These are phyloP conservation scores for Liopterus haemorrhoidalis DNA, from an alignment of 2,888 invertebrate genomes.

Conservation along the genomic window DNA sequence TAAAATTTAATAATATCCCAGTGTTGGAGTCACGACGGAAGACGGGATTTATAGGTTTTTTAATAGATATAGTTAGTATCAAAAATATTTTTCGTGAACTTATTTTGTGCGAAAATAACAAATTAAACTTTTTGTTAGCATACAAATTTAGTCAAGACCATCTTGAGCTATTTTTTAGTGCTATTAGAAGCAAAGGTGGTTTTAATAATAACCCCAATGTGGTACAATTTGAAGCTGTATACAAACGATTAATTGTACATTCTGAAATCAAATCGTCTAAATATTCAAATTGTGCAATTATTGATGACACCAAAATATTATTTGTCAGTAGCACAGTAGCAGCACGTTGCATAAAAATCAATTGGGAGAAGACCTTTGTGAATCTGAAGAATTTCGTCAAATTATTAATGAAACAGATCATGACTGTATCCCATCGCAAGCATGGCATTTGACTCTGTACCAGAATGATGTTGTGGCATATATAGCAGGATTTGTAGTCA, in stretches of 20 bases:
- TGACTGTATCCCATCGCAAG: constrained; percentile 1
- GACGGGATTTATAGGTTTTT: constrained; percentile 5
- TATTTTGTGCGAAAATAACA: not conserved
- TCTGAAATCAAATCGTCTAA: constrained; percentile 4
- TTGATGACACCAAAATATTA: constrained; percentile 1
- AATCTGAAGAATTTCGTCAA: not conserved
- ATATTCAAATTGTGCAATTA: not conserved
- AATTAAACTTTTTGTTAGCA: not conserved
- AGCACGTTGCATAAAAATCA: not conserved
- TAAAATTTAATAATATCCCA: not conserved
- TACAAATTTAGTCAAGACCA: constrained; percentile 6
- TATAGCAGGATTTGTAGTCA: constrained; percentile 2
- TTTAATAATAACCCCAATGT: constrained; percentile 5
- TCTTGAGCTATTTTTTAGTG: constrained; percentile 4
- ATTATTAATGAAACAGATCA: not conserved
- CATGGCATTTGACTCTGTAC: constrained; percentile 4
- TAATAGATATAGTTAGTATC: not conserved
- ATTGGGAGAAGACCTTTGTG: constrained; percentile 1
- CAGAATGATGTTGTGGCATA: constrained; percentile 2
- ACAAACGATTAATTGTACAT: constrained; percentile 1
- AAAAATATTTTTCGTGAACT: not conserved
- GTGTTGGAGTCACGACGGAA: not conserved
- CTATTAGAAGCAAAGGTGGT: constrained; percentile 1
- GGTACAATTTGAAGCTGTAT: constrained; percentile 1
- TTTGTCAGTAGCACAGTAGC: not conserved